These are phyloP conservation scores for Caenorhabditis sulstoni DNA, from an alignment of 2,888 invertebrate species.

Conservation along the genomic window DNA sequence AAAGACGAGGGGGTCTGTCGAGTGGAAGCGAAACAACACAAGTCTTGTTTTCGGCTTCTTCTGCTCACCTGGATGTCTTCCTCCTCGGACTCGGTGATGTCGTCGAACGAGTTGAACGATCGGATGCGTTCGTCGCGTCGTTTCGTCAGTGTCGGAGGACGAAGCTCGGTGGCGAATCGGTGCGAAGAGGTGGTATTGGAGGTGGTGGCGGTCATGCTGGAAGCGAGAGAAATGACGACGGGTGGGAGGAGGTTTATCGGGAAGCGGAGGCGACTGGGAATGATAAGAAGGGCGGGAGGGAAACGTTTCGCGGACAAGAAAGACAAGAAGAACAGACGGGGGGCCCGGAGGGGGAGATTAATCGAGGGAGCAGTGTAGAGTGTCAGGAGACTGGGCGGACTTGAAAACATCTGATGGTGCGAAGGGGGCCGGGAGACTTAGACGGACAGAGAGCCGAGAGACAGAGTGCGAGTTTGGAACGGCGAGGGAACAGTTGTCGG, in stretches of 20 bases:
- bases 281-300: constrained; percentile 29
- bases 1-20: neutral
- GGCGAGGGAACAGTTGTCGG: constrained; percentile 36
- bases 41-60: neutral
- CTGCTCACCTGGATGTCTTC: constrained; percentile 61
- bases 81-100: constrained; percentile 67
- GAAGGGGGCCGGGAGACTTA: constrained; percentile 26
- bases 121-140: constrained; percentile 65
- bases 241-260: constrained; percentile 50
- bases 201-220: constrained; percentile 49
- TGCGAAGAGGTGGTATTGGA: constrained; percentile 40
- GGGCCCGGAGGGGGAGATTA: constrained; percentile 29
- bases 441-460: constrained; percentile 28
- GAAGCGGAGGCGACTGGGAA: constrained; percentile 24
- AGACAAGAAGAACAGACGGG: constrained; percentile 4
- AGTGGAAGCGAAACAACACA: constrained; percentile 17
- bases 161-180: constrained; percentile 49
- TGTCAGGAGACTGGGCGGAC: constrained; percentile 38
- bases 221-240: neutral
- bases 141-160: constrained; percentile 43
- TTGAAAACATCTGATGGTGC: constrained; percentile 48
- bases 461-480: constrained; percentile 42
- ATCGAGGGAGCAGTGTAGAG: constrained; percentile 27
- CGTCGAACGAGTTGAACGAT: constrained; percentile 65
- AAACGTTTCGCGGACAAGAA: constrained; percentile 26